Base-by-base conservation (phyloP, 2,797 vertebrate species). In the Sebastes trivittatus region DNA sequence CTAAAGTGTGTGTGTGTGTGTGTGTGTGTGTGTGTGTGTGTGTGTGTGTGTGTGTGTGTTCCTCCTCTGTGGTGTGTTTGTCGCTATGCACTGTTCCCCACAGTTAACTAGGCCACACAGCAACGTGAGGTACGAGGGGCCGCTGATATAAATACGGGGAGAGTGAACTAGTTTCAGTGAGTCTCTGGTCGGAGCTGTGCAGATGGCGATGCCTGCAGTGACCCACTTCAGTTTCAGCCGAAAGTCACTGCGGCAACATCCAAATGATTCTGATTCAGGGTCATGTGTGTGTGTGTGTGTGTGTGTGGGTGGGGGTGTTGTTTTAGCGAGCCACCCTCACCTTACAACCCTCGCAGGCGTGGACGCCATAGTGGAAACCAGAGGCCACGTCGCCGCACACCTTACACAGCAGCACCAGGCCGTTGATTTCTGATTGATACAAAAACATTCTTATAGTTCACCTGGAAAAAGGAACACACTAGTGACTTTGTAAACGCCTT, bases 371-470 rank as follows among this genome's bases (percentile, higher is more conserved):
- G 90, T 99, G 98, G 94, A 98, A 99, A 88, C 98, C 98, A 60
- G 98, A 99, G 1, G 98, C 98, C 87, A 99, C 97, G 72, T 99
- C 98, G 38, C 98, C 97, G 58, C 98, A 99, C 84, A 98, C 98
- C 94, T 98, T 99, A 94, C 98, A 99, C 67, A 98, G 96, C 67
- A 99, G 96, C 91, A 99, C 97, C 97, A 99, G 96, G 84, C 98
- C 97, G 84, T 96, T 98, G 91, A 98, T 97, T 88, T 98, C 98
- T 99, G 94, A 63, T 22, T 1, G 14, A 54, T 1, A 66, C 25
- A 85, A 11, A 87, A 63, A 88, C 14, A 77, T 1, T 54, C 4
- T 74, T 36, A 62, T 1, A 65, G 23, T 25, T 52, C 0, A 32
- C 61, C 66, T 72, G 62, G 3, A 42, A 63, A 62, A 34, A 34